These are phyloP conservation scores for Mesopsocus fuscifrons DNA, from an alignment of 2,888 invertebrate genomes.

Conservation along the genomic window DNA sequence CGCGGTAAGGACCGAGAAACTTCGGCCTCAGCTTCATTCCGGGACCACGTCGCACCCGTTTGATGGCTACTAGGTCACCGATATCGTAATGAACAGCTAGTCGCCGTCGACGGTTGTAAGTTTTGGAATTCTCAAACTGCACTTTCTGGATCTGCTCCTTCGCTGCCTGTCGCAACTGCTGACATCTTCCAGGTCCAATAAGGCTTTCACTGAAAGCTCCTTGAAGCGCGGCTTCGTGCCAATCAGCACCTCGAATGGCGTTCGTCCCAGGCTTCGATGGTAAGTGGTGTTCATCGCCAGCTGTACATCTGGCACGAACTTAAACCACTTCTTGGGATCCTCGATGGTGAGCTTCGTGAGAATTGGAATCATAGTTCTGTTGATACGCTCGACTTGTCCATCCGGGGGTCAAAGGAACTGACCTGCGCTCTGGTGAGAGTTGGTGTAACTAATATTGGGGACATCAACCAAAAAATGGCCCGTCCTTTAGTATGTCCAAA, in stretches of 20 bases:
- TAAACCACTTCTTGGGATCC: not conserved
- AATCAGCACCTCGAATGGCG: not conserved
- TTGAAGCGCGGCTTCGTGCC: not conserved
- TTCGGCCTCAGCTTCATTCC: too few species aligned
- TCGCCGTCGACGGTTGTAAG: not conserved
- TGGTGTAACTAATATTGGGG: too few species aligned
- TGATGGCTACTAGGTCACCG: not conserved
- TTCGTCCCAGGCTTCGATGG: not conserved
- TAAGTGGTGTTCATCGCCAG: not conserved
- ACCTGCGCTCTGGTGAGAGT: too few species aligned
- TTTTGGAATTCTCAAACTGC: not conserved
- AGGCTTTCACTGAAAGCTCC: not conserved
- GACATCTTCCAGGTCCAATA: not conserved
- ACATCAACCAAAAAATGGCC: too few species aligned
- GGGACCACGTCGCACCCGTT: slow-evolving; percentile 2
- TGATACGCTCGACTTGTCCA: slow-evolving; percentile 5
- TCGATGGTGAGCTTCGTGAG: not conserved
- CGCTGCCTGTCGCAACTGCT: not conserved
- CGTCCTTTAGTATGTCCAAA: too few species aligned
- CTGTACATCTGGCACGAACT: not conserved
- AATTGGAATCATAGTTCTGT: not conserved
- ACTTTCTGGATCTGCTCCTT: not conserved
- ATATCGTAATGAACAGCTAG: not conserved
- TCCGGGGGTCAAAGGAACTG: too few species aligned
- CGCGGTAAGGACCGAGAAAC: too few species aligned